phyloP scores from a whole-genome alignment of 2,888 invertebrate genomes.

The Venusia cambrica region DNA sequence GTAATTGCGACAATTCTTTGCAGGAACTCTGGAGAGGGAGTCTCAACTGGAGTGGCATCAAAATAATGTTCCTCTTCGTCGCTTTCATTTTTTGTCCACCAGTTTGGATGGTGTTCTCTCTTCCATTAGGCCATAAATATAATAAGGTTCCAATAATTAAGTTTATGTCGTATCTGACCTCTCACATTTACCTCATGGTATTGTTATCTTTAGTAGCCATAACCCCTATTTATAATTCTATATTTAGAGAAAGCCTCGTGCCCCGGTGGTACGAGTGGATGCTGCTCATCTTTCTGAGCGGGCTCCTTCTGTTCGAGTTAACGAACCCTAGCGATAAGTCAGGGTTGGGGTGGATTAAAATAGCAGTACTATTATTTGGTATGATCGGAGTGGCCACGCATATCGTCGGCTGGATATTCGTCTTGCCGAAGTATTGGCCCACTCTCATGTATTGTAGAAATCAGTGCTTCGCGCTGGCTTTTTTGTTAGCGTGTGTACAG shows the following conservation, averaged over 20 bases:
- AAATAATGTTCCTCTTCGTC: conserved; percentile 95
- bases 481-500: conserved; percentile 98
- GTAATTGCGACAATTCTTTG: conserved; percentile 33
- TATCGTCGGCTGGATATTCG: conserved; percentile 88
- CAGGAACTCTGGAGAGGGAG: conserved; percentile 99
- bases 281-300: conserved; percentile 96
- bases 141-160: conserved; percentile 99
- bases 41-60: conserved; percentile 97
- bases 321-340: conserved; percentile 99
- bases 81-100: conserved; percentile 96
- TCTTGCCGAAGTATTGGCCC: conserved; percentile 87
- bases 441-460: conserved; percentile 96
- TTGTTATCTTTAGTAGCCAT: conserved; percentile 94
- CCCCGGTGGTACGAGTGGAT: conserved; percentile 99
- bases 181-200: conserved; percentile 98
- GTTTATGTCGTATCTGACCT: conserved; percentile 99
- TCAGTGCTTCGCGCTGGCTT: conserved; percentile 97
- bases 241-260: conserved; percentile 88
- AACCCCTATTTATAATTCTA: conserved; percentile 90
- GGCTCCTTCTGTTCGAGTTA: conserved; percentile 95
- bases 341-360: conserved; percentile 96
- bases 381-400: conserved; percentile 96
- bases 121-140: conserved; percentile 96
- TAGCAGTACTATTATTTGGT: conserved; percentile 92
- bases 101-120: conserved; percentile 96